Conservation (phyloP, 2,797 vertebrate species). For the Steatocranus sp. region DNA sequence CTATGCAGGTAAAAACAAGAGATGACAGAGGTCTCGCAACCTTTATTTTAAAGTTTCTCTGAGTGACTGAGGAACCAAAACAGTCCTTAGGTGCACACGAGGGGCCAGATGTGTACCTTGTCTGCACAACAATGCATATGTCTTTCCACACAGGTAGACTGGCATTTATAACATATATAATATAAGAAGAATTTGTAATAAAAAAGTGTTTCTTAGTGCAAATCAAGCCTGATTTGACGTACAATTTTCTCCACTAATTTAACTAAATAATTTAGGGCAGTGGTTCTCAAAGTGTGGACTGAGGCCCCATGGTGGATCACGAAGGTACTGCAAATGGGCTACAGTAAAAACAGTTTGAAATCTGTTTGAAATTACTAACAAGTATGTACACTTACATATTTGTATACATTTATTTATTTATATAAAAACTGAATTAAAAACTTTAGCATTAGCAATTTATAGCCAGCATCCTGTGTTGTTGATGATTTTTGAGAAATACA, state of each 20-base stretch:
- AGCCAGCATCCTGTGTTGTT: neutral
- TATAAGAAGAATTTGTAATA: neutral
- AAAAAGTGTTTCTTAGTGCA: neutral
- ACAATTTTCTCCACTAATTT: neutral
- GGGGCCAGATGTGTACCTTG: neutral
- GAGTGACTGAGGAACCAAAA: neutral
- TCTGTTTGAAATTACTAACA: neutral
- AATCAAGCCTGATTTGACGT: neutral
- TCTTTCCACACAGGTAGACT: neutral
- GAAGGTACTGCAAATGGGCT: neutral
- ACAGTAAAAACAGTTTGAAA: neutral
- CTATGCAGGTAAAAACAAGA: neutral
- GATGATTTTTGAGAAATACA: neutral
- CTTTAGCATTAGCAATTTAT: neutral
- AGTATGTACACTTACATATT: neutral
- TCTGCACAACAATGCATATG: neutral
- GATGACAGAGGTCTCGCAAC: neutral
- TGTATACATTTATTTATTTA: neutral
- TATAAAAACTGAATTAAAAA: neutral
- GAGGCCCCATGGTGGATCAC: neutral
- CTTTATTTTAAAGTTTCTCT: neutral
- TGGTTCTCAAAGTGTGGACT: neutral
- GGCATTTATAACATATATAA: neutral
- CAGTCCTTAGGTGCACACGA: neutral
- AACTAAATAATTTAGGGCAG: neutral